Percentiles rank a stretch among this genome's conserved stretches.
Evolutionary conservation across 2,888 invertebrate species (phyloP).

Genomic region (Leptinotarsa rubiginosa): DNA sequence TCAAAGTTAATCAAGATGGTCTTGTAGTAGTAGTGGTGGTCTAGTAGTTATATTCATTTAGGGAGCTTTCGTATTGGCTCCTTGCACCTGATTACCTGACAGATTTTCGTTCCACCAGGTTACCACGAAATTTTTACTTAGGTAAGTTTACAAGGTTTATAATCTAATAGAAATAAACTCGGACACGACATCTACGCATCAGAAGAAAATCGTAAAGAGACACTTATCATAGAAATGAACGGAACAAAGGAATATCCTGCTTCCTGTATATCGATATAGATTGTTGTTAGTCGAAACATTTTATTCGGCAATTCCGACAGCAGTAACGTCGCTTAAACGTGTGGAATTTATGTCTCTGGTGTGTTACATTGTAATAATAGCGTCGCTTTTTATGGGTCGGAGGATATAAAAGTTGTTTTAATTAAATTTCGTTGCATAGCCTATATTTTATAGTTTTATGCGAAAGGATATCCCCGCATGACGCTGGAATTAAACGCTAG

Average conservation of each 20-base stretch:
- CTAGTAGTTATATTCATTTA: too few species aligned
- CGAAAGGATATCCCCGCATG: conserved; percentile 56
- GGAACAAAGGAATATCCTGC: background rate
- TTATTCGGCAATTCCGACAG: conserved; percentile 51
- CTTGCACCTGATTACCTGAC: too few species aligned
- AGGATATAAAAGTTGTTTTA: conserved; percentile 66
- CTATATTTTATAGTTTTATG: conserved; percentile 63
- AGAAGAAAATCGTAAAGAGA: background rate
- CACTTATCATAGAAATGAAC: background rate
- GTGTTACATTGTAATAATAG: conserved; percentile 64
- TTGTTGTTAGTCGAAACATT: conserved; percentile 44
- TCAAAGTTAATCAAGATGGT: too few species aligned
- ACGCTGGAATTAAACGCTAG: conserved; percentile 54
- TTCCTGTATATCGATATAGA: conserved; percentile 30
- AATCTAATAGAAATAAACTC: too few species aligned
- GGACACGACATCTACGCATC: background rate
- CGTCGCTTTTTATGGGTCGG: conserved; percentile 63
- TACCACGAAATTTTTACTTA: too few species aligned
- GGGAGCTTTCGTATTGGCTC: too few species aligned
- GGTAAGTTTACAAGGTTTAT: too few species aligned
- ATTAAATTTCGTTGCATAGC: conserved; percentile 65
- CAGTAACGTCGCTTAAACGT: conserved; percentile 56
- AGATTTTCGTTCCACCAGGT: too few species aligned
- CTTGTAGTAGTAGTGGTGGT: too few species aligned
- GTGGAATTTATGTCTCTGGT: conserved; percentile 62